Evolutionary conservation across 1,140 invertebrate species (phyloP).

Genomic region (Pachyrhynchus sulphureomaculatus): DNA sequence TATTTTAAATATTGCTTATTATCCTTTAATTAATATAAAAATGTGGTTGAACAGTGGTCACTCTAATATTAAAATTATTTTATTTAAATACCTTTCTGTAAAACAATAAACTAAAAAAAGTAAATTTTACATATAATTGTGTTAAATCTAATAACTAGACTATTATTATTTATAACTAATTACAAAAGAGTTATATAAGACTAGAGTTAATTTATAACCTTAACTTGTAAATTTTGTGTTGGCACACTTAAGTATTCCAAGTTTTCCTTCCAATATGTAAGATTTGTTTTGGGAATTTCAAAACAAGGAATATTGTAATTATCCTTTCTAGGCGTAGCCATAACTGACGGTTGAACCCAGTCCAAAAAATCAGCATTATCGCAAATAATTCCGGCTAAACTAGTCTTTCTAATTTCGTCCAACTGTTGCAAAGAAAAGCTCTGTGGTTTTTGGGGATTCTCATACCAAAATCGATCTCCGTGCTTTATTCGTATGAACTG

Average conservation of each 20-base stretch:
- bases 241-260: conserved; percentile 9
- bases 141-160: too few relatives aligned
- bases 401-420: conserved; percentile 78
- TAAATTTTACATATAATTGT: too few relatives aligned
- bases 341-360: conserved; percentile 74
- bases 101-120: too few relatives aligned
- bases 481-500: conserved; percentile 79
- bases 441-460: conserved; percentile 64
- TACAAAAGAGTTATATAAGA: too few relatives aligned
- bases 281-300: conserved; percentile 57
- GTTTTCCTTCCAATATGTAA: conserved; percentile 61
- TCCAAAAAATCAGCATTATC: conserved; percentile 79
- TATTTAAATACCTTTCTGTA: too few relatives aligned
- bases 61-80: too few relatives aligned
- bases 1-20: too few relatives aligned
- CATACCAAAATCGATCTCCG: conserved; percentile 88
- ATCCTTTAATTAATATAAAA: too few relatives aligned
- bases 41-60: too few relatives aligned
- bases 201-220: conserved; percentile 2
- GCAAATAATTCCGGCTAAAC: conserved; percentile 84
- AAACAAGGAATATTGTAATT: conserved; percentile 68
- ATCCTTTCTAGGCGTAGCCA: conserved; percentile 60
- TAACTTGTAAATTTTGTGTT: conserved; percentile 3
- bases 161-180: too few relatives aligned
- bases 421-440: conserved; percentile 81